phyloP scores from a whole-genome alignment of 2,113 vertebrate genomes.

The Bubalus kerabau region DNA sequence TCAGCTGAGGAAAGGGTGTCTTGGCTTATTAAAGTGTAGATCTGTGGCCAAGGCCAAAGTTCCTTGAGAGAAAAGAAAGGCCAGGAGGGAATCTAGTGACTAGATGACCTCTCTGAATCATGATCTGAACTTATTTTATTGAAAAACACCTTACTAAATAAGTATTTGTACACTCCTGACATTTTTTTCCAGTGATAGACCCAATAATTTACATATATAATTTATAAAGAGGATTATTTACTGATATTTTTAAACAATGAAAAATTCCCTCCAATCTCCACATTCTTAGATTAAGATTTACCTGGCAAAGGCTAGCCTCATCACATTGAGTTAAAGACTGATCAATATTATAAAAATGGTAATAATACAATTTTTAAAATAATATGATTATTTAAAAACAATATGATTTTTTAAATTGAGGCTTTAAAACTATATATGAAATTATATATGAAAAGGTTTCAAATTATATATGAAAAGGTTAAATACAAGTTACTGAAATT shows the following conservation, averaged over 20 bases:
- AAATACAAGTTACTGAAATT: not conserved
- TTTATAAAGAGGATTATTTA: not conserved
- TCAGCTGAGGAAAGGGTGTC: not conserved
- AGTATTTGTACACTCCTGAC: not conserved
- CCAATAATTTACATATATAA: not conserved
- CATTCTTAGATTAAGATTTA: not conserved
- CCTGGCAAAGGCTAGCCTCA: not conserved
- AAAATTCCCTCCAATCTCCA: not conserved
- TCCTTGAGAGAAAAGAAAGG: not conserved
- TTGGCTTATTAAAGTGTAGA: not conserved
- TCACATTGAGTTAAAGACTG: not conserved
- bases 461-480: not conserved
- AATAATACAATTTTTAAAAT: not conserved
- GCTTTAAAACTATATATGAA: not conserved
- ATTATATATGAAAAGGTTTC: not conserved
- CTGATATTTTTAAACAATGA: not conserved
- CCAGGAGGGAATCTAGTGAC: not conserved
- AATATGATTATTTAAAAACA: not conserved
- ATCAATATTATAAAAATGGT: not conserved
- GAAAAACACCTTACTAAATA: constrained; percentile 1
- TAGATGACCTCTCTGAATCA: not conserved
- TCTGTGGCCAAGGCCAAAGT: not conserved
- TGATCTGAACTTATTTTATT: not conserved
- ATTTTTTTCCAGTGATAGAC: not conserved
- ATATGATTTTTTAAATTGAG: not conserved